phyloP scores from a whole-genome alignment of 2,113 vertebrate species.

The Rhegmatorhina hoffmannsi region DNA sequence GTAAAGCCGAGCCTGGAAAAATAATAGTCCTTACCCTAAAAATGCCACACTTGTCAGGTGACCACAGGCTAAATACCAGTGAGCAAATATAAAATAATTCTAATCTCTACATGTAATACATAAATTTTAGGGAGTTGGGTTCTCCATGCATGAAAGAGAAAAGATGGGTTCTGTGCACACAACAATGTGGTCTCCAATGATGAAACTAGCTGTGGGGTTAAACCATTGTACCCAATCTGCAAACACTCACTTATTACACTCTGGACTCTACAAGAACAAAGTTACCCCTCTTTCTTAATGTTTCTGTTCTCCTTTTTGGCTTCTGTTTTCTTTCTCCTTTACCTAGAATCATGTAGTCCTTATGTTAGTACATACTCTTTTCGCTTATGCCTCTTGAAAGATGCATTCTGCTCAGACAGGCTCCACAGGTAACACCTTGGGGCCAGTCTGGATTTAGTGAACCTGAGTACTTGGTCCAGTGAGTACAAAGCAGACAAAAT shows the following conservation, averaged over 20 bases:
- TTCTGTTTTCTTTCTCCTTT: background rate
- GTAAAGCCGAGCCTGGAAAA: constrained; percentile 70
- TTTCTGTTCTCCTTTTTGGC: background rate
- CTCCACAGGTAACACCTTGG: background rate
- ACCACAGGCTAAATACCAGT: constrained; percentile 25
- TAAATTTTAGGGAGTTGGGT: background rate
- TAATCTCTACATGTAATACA: background rate
- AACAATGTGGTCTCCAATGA: background rate
- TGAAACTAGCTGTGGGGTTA: background rate
- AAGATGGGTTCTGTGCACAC: background rate
- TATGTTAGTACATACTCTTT: background rate
- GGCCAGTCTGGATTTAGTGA: background rate
- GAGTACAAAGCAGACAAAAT: background rate
- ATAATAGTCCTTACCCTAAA: constrained; percentile 55
- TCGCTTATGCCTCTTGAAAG: background rate
- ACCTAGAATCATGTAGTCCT: background rate
- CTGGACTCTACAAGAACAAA: background rate
- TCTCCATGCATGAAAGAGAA: background rate
- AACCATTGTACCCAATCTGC: background rate
- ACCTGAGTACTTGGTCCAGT: background rate
- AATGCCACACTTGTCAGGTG: constrained; percentile 51
- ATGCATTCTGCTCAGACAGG: background rate
- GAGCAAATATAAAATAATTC: background rate
- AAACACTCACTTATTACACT: background rate
- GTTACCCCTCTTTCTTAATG: background rate